Conservation (phyloP, 2,888 invertebrate species). For the Sarcophaga caerulescens region DNA sequence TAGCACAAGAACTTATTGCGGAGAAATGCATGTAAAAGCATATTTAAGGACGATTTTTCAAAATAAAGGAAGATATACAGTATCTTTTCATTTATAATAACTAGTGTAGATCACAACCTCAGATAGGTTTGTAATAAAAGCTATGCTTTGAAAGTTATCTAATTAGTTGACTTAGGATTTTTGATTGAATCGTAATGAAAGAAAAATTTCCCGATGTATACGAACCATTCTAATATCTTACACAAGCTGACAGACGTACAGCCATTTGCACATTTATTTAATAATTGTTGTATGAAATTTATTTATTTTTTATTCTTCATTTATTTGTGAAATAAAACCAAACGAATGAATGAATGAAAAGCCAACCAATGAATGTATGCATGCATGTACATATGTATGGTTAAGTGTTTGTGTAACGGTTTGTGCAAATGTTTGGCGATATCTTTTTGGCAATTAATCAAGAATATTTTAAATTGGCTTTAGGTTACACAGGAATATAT, state of each 20-base stretch:
- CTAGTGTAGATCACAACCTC: not conserved
- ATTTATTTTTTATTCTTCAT: constrained; percentile 52
- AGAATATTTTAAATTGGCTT: constrained; percentile 70
- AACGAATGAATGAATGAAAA: not conserved
- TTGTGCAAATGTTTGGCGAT: constrained; percentile 47
- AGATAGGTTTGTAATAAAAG: not conserved
- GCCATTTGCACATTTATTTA: constrained; percentile 50
- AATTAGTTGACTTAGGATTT: too few relatives aligned
- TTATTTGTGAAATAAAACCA: constrained; percentile 33
- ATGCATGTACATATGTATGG: not conserved
- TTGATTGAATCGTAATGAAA: too few relatives aligned
- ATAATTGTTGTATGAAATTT: constrained; percentile 22
- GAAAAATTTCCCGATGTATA: too few relatives aligned
- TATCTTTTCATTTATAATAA: too few relatives aligned
- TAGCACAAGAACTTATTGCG: too few relatives aligned
- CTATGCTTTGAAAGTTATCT: too few relatives aligned
- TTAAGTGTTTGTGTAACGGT: constrained; percentile 3
- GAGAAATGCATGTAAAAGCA: too few relatives aligned
- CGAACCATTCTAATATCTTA: too few relatives aligned
- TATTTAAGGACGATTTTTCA: too few relatives aligned
- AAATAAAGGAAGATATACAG: too few relatives aligned
- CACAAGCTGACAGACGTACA: too few relatives aligned
- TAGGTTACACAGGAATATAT: constrained; percentile 53
- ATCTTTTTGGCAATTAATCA: constrained; percentile 71
- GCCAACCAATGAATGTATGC: not conserved